Conservation (phyloP, 2,113 vertebrate species). For the Rattus norvegicus region DNA sequence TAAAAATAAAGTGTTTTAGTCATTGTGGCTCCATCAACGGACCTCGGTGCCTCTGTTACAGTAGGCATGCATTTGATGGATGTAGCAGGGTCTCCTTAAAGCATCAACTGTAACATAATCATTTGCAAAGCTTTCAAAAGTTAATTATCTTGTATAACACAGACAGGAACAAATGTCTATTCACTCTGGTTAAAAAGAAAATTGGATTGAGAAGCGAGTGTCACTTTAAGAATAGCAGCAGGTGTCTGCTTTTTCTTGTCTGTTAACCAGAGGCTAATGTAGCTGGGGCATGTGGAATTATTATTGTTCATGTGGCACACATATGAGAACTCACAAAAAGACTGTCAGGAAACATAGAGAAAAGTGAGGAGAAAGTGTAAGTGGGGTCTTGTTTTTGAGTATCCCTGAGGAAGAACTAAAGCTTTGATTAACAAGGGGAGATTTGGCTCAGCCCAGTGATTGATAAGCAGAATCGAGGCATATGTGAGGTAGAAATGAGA, state of each 20-base stretch:
- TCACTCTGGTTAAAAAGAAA: constrained; percentile 9
- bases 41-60: constrained; percentile 65
- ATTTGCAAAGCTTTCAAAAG: constrained; percentile 73
- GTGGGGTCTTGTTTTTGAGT: background rate
- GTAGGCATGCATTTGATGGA: constrained; percentile 69
- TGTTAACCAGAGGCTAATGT: background rate
- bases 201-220: background rate
- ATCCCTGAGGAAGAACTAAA: background rate
- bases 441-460: background rate
- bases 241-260: background rate
- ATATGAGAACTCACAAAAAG: background rate
- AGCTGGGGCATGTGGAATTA: background rate
- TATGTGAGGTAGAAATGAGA: background rate
- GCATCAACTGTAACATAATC: constrained; percentile 50
- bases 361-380: background rate
- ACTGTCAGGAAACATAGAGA: background rate
- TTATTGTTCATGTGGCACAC: background rate
- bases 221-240: background rate
- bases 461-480: background rate
- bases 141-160: constrained; percentile 61
- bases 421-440: background rate
- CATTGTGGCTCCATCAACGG: constrained; percentile 53
- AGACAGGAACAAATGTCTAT: background rate
- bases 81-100: constrained; percentile 57
- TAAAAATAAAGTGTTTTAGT: constrained; percentile 80